phyloP scores from a whole-genome alignment of 2,888 invertebrate species.

The Nycteola revayana region DNA sequence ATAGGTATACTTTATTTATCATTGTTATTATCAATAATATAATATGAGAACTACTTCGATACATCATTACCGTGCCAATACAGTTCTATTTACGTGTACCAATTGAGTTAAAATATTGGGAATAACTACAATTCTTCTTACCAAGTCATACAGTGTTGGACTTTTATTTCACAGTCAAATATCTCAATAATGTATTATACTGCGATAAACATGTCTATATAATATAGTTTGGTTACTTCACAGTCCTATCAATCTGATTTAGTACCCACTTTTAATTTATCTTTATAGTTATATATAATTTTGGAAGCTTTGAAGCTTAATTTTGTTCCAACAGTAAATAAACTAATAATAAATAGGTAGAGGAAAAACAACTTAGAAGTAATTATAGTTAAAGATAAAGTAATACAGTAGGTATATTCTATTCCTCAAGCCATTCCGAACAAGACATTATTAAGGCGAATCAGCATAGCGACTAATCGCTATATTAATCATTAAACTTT shows the following conservation, averaged over 20 bases:
- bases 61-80: slow-evolving; percentile 38
- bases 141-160: slow-evolving; percentile 18
- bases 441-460: slow-evolving; percentile 55
- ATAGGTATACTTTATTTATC: slow-evolving; percentile 10
- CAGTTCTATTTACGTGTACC: slow-evolving; percentile 34
- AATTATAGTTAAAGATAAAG: slow-evolving; percentile 18
- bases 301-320: slow-evolving; percentile 27
- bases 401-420: slow-evolving; percentile 15
- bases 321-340: slow-evolving; percentile 16
- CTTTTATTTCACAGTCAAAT: slow-evolving; percentile 13
- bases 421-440: slow-evolving; percentile 50
- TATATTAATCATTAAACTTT: slow-evolving; percentile 50
- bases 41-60: slow-evolving; percentile 35
- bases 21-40: slow-evolving; percentile 24
- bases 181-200: slow-evolving; percentile 19
- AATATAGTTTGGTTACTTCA: slow-evolving; percentile 12
- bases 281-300: slow-evolving; percentile 20
- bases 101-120: slow-evolving; percentile 24
- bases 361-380: slow-evolving; percentile 17
- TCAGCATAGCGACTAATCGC: slow-evolving; percentile 58
- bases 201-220: slow-evolving; percentile 13
- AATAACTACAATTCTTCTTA: slow-evolving; percentile 23
- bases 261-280: slow-evolving; percentile 14
- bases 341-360: slow-evolving; percentile 16
- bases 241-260: slow-evolving; percentile 17